Evolutionary conservation across 2,797 vertebrate species (phyloP).

Genomic region (Sebastes itinus): DNA sequence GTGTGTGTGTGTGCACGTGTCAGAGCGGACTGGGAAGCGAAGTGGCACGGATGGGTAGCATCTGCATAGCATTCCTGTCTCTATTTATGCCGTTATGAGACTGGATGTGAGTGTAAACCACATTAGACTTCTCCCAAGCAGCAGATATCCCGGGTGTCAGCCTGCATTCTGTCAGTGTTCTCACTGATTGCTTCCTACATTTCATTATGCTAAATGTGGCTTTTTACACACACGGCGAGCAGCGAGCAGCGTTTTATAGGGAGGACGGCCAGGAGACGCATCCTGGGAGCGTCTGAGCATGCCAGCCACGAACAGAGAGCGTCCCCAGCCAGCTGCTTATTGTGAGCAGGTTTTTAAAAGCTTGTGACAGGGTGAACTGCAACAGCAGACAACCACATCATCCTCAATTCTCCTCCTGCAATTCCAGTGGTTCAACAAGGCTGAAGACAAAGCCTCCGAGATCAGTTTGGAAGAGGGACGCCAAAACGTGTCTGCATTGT

Average conservation of each 20-base stretch:
- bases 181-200: conserved; percentile 81
- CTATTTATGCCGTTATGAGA: conserved; percentile 69
- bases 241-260: conserved; percentile 37
- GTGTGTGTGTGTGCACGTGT: background rate
- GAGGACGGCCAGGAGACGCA: conserved; percentile 48
- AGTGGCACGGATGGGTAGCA: conserved; percentile 63
- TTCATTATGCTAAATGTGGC: conserved; percentile 79
- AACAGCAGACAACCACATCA: conserved; percentile 59
- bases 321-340: conserved; percentile 61
- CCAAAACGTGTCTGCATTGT: conserved; percentile 45
- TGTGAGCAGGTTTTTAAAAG: conserved; percentile 70
- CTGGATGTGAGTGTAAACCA: conserved; percentile 75
- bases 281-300: conserved; percentile 59
- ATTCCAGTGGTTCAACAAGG: conserved; percentile 59
- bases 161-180: conserved; percentile 67
- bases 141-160: conserved; percentile 77
- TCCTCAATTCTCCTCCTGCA: conserved; percentile 42
- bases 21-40: conserved; percentile 37
- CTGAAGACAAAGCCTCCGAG: conserved; percentile 55
- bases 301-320: conserved; percentile 42
- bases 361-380: conserved; percentile 60
- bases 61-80: conserved; percentile 67
- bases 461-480: conserved; percentile 53
- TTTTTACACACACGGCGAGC: conserved; percentile 55
- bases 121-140: conserved; percentile 68